Evolutionary conservation across 2,888 invertebrate genomes (phyloP), one percentile per base, ranked within the genome.

Genomic region (Beris chalybata): DNA sequence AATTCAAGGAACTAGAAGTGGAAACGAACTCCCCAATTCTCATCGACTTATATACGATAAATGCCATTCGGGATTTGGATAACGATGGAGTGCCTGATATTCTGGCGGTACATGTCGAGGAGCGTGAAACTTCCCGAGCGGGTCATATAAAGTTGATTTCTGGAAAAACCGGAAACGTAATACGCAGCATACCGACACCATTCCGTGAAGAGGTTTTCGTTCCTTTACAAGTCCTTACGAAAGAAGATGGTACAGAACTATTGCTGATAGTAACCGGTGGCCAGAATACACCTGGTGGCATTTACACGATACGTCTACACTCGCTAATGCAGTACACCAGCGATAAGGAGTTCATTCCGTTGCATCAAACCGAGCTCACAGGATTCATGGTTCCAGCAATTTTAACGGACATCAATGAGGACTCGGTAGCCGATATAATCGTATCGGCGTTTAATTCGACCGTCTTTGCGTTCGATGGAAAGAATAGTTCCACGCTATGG

Each of bases 241-340:
- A 84, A 70, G 81, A 83, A 38, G 86, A 87, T 74, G 87, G 87
- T n/a, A 85, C 84, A 47, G 83, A 84, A 69, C 78, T 85, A 59
- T 83, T 91, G 45, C 76, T 92, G 61, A 86, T 90, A 73, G 88
- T 90, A 12, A 91, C 91, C 0, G 92, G 90, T 0, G 89, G 89
- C 3, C 89, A 90, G 71, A 87, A 86, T 50, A 85, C 89, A 53
- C 81, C 87, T 0, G 92, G 92, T 3, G 88, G 88, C 45, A 82
- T 93, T 13, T 91, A 89, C 76, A 81, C 84, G 4, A 82, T 89
- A 30, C 80, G 86, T 0, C 79, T 92, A 32, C 79, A 83, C 12
- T 80, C 83, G 11, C 72, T 86, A 5, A 78, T 85, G 73, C 79
- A 82, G 53, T 85, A 83, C 72, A 82, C 80, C 58, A 78, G 79